Evolutionary conservation across 2,888 invertebrate genomes (phyloP), one percentile per base, ranked within the genome.

Genomic region (Pelosia muscerda): DNA sequence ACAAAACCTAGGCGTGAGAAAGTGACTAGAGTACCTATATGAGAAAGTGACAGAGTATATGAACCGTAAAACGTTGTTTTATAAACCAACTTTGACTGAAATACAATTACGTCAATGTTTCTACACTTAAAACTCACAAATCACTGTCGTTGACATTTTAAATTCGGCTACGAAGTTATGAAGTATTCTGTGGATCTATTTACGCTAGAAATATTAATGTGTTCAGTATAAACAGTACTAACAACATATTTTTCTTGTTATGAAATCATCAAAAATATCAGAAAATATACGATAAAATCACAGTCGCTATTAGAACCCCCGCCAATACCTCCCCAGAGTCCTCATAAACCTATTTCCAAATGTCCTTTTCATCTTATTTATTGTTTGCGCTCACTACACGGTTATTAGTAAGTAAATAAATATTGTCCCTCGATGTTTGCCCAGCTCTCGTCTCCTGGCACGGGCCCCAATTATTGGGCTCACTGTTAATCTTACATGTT

Each of bases 321-420:
- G 53, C 72, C 80, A 82, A 83, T 89, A 85, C 85, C 73, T 90
- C 94, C 91, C 93, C 34, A 13, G 90, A 84, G 94, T 82, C 88
- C 86, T 90, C 91, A 94, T 94, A 94, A 94, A 90, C 93, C 92
- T 85, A 94, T 94, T 94, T 90, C 88, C 86, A 82, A 88, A 86
- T 90, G 92, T 92, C 92, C 92, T 92, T 90, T 88, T 88, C 88
- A 89, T 90, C 88, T 88, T 93, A 89, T 92, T 93, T 93, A 93
- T 91, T 94, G 90, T 93, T 93, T 92, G 91, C 87, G 74, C 83
- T 86, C 81, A 82, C 81, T 82, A 87, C 86, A 87, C 84, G 82
- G 91, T 93, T 93, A 94, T 94, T 95, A 95, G 93, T 90, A 92
- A 93, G 91, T 92, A 94, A 93, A 93, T 92, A 94, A 92, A 93